Base-by-base conservation (phyloP, 1,140 invertebrate species). In the Latrodectus geometricus region DNA sequence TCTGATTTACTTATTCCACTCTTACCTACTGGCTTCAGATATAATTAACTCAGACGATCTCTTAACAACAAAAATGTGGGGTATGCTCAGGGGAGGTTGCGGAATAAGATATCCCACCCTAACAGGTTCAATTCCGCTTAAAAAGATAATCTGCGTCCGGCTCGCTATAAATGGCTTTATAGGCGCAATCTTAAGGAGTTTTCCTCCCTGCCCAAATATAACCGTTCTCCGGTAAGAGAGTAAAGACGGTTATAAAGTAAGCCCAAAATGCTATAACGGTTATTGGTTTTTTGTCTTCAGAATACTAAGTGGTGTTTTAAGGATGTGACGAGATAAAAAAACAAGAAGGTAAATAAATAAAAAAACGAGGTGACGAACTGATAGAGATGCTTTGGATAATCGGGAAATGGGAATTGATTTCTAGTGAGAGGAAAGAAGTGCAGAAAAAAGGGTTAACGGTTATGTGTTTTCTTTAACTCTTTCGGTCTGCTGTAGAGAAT, bases 201-300 rank as follows among this genome's bases (percentile, higher is more conserved):
- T 35, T 35, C 35, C 66, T 76, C 61, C 61, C 14, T 15, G 49
- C 21, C 23, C 14, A 73, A 35, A 70, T 48, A 56, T 48, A 50
- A 56, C 23, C 48, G 52, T 49, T 74, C 56, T 54, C 15, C 14
- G 52, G 80, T 11, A 79, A 52, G 66, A 81, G 66, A 49, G 35
- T 35, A 35, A 70, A 81, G 68, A 20, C 11, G 80, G 80, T 83
- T 83, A 74, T 83, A 83, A 83, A 74, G 80, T 49, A 83, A 74
- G 70, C 17, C 48, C 49, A 83, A 61, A 61, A 17, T 54, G 80
- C 82, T 75, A 61, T 61, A 84, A 84, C 82, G 73, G 82, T 84
- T 84, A 84, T 84, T 84, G 82, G 82, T 73, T 84, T 76, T 84
- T 84, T 84, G 82, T 84, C 54, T 69, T 35, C 70, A 11, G 82